Base-by-base conservation (phyloP, 2,113 vertebrate genomes). In the Tauraco erythrolophus region DNA sequence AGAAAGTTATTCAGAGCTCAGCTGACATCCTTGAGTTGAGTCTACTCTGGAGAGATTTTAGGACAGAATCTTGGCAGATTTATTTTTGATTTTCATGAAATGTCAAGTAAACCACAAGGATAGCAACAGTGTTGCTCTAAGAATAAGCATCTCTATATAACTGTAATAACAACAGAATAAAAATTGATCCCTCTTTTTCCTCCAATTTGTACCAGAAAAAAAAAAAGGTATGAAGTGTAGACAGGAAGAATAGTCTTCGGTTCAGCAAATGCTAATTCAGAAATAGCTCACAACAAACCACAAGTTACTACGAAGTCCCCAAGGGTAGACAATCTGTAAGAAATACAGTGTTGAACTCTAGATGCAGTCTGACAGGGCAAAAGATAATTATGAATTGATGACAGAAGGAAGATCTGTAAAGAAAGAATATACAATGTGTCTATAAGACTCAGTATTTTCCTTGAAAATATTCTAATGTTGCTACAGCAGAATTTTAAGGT, bases 51-150 rank as follows among this genome's bases (percentile, higher is more conserved):
- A 75, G 33, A 84, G 83, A 41, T 66, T 84, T 91, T 33, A 89
- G 56, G 93, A 92, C 41, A 54, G 62, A 72, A 65, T 84, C 71
- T 89, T 94, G 95, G 60, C 86, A 89, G 89, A 77, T 94, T 91
- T 95, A 88, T 95, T 92, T 91, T 91, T 65, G 50, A 94, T 88
- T 86, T 48, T 86, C 79, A 84, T 76, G 80, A 96, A 92, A 91
- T 91, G 80, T 96, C 94, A 96, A 80, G 80, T 58, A 50, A 92
- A 72, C n/a, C 75, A 74, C 9, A 3, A 94, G 76, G 83, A 77
- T 19, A 77, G 54, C 86, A 95, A 84, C 16, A 14, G 22, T 70
- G 64, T 72, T 94, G 68, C 87, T 95, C 68, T n/a, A 58, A 94
- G 76, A 92, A 96, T 70, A 96, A 74, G 65, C 48, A 87, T 56